Evolutionary conservation across 2,113 vertebrate genomes (phyloP).

Genomic region (Dromas ardeola): DNA sequence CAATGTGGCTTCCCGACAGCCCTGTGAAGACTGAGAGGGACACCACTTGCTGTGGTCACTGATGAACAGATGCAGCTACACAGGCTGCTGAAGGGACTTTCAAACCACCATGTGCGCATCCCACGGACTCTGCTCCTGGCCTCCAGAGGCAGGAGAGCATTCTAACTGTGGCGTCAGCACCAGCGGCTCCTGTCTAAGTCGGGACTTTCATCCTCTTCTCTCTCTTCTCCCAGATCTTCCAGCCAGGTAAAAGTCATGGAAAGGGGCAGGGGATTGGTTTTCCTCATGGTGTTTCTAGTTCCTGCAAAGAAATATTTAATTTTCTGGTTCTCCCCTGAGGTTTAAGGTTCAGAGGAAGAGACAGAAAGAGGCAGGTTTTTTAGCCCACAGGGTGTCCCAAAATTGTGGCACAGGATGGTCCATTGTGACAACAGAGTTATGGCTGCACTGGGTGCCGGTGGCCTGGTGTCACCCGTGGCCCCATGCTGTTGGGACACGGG

Average conservation of each 20-base stretch:
- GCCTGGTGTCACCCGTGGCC: not conserved
- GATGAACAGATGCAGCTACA: not conserved
- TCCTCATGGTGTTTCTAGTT: not conserved
- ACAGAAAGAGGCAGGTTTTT: not conserved
- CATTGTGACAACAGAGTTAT: not conserved
- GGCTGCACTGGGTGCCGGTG: not conserved
- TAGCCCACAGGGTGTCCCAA: not conserved
- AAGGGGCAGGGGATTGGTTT: not conserved
- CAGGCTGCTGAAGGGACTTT: not conserved
- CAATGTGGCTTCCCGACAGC: not conserved
- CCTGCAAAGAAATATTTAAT: not conserved
- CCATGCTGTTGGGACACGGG: accelerated
- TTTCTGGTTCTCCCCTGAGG: not conserved
- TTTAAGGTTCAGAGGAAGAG: not conserved
- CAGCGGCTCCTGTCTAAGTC: not conserved
- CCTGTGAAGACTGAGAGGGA: not conserved
- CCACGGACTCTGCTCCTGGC: not conserved
- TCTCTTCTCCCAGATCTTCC: not conserved
- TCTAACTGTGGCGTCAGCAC: accelerated
- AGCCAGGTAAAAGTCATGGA: not conserved
- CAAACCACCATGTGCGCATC: accelerated
- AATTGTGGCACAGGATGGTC: not conserved
- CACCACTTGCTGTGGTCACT: not conserved
- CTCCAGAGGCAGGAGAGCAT: not conserved
- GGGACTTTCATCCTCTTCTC: not conserved